Evolutionary conservation across 2,113 vertebrate species (phyloP).

Genomic region (Oreochromis tanganicae): DNA sequence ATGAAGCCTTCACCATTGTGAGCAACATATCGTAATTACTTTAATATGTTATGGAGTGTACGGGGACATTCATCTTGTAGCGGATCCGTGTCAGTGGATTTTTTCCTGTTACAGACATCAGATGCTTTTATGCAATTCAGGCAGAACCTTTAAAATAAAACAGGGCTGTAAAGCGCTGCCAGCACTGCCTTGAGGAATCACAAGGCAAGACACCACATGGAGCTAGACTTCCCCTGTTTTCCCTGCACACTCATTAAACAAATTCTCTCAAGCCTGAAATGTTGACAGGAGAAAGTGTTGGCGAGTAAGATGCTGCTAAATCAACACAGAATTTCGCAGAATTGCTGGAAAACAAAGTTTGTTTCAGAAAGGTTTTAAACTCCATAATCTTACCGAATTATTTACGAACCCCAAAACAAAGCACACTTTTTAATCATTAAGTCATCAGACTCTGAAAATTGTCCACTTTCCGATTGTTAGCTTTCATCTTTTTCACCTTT

Average conservation of each 20-base stretch:
- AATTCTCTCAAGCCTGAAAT: conserved; percentile 36
- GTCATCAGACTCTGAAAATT: not conserved
- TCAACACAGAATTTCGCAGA: not conserved
- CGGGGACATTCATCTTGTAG: not conserved
- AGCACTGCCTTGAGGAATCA: not conserved
- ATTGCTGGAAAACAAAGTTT: not conserved
- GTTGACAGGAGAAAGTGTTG: conserved; percentile 4
- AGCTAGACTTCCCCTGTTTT: conserved; percentile 23
- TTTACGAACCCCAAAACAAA: not conserved
- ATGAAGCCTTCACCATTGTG: not conserved
- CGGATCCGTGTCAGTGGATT: not conserved
- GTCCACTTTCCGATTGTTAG: not conserved
- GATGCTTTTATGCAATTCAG: not conserved
- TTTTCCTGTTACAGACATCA: not conserved
- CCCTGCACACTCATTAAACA: conserved; percentile 27
- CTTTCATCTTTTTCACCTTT: not conserved
- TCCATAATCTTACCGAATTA: not conserved
- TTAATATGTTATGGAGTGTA: not conserved
- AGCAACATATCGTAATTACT: not conserved
- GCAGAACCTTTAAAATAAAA: not conserved
- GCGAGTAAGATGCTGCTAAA: not conserved
- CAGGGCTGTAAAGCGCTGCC: not conserved
- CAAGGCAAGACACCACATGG: conserved; percentile 17
- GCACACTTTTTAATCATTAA: not conserved
- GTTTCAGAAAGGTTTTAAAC: not conserved